Conservation (phyloP, 2,113 vertebrate species). For the Periophthalmus modestus region DNA sequence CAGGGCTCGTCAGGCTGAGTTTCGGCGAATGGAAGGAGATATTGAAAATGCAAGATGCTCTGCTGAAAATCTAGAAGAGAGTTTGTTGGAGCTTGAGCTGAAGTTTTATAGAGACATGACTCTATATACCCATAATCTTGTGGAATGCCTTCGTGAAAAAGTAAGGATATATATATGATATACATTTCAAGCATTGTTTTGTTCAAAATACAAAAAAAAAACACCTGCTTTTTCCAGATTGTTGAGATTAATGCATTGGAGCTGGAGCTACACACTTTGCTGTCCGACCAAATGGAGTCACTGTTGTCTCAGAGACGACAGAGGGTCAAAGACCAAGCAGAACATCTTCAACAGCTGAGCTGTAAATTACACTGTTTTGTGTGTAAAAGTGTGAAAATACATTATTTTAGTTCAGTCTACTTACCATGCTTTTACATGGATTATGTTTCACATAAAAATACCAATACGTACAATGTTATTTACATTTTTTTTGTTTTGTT, state of each 20-base stretch:
- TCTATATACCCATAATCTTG: slow-evolving; percentile 83
- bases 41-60: slow-evolving; percentile 77
- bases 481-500: background rate
- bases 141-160: slow-evolving; percentile 92
- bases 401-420: background rate
- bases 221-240: slow-evolving; percentile 70
- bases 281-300: slow-evolving; percentile 76
- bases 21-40: slow-evolving; percentile 81
- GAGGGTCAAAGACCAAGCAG: slow-evolving; percentile 78
- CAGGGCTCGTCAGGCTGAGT: slow-evolving; percentile 84
- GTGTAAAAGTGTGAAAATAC: slow-evolving; percentile 1
- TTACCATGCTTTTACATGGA: too few relatives aligned
- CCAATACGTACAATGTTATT: background rate
- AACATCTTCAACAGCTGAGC: slow-evolving; percentile 77
- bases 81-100: slow-evolving; percentile 77
- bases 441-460: background rate
- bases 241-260: slow-evolving; percentile 83
- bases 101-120: slow-evolving; percentile 88
- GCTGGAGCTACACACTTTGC: slow-evolving; percentile 78
- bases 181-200: background rate
- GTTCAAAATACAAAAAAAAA: background rate
- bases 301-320: slow-evolving; percentile 80
- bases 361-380: slow-evolving; percentile 72
- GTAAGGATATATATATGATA: slow-evolving; percentile 58
- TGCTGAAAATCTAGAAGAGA: slow-evolving; percentile 80